These are phyloP conservation scores for Drosophila kambysellisi DNA, from an alignment of 2,888 invertebrate genomes.

Conservation along the genomic window DNA sequence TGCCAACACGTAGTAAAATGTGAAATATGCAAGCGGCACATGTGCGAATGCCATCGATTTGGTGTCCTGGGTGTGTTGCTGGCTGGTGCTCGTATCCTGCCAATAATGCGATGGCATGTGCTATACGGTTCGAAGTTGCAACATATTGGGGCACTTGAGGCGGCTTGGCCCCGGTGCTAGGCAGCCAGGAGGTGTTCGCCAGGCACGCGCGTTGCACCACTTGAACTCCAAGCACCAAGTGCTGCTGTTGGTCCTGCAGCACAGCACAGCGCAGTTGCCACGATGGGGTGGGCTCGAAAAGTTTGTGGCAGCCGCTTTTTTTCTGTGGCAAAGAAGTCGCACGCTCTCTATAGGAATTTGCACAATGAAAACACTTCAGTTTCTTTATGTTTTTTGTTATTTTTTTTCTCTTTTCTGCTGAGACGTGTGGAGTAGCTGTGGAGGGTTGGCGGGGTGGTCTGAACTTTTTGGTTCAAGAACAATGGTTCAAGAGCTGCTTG, in stretches of 20 bases:
- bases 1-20: constrained; percentile 39
- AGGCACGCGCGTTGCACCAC: constrained; percentile 75
- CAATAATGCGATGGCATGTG: constrained; percentile 66
- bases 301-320: constrained; percentile 52
- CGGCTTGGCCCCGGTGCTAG: constrained; percentile 14
- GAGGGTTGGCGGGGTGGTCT: constrained; percentile 36
- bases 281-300: constrained; percentile 33
- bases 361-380: constrained; percentile 75
- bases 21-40: constrained; percentile 34
- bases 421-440: constrained; percentile 59
- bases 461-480: constrained; percentile 75
- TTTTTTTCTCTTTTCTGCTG: constrained; percentile 24
- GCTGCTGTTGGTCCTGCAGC: constrained; percentile 44
- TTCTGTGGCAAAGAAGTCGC: constrained; percentile 64
- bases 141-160: constrained; percentile 78
- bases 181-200: constrained; percentile 26
- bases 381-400: constrained; percentile 13
- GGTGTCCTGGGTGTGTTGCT: not conserved
- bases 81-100: constrained; percentile 25
- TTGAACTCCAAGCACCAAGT: constrained; percentile 71
- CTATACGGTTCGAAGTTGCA: constrained; percentile 63
- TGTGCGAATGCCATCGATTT: constrained; percentile 16
- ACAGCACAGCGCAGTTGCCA: not conserved
- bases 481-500: constrained; percentile 80
- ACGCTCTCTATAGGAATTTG: constrained; percentile 77